Percentiles rank a stretch among this genome's conserved stretches.
These are phyloP conservation scores for Galagoides demidoff DNA, from an alignment of 2,797 vertebrate genomes.

Conservation along the genomic window DNA sequence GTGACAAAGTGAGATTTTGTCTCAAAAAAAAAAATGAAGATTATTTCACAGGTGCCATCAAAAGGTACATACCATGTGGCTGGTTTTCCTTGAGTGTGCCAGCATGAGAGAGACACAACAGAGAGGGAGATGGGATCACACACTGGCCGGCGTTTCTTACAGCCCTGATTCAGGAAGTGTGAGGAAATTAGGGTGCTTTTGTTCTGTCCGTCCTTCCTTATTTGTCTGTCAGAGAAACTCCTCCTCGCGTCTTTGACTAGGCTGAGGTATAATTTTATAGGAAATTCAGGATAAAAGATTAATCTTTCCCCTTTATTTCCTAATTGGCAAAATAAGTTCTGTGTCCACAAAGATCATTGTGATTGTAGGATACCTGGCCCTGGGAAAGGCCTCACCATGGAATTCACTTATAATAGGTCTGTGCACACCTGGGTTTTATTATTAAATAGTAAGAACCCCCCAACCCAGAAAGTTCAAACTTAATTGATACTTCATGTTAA, in stretches of 20 bases:
- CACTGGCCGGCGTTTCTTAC: too few relatives aligned
- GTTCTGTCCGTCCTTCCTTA: not conserved
- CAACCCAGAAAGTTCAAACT: not conserved
- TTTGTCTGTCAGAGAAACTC: not conserved
- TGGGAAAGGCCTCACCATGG: not conserved
- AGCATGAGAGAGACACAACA: not conserved
- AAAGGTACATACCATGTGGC: too few relatives aligned
- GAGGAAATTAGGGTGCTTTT: not conserved
- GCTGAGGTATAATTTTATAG: not conserved
- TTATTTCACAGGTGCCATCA: not conserved
- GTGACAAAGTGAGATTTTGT: too few relatives aligned
- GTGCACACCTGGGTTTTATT: not conserved
- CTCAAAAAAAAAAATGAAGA: too few relatives aligned
- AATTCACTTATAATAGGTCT: not conserved
- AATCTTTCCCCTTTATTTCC: not conserved
- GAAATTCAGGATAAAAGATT: not conserved
- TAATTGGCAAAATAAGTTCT: not conserved
- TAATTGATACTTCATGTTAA: not conserved
- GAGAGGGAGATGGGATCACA: not conserved
- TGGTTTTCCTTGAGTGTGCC: not conserved
- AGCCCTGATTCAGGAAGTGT: not conserved
- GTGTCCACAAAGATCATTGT: not conserved
- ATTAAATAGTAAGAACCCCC: not conserved
- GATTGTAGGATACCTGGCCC: too few relatives aligned
- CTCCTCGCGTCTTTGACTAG: too few relatives aligned